Conservation (phyloP, 2,797 vertebrate species). For the Spondyliosoma cantharus region DNA sequence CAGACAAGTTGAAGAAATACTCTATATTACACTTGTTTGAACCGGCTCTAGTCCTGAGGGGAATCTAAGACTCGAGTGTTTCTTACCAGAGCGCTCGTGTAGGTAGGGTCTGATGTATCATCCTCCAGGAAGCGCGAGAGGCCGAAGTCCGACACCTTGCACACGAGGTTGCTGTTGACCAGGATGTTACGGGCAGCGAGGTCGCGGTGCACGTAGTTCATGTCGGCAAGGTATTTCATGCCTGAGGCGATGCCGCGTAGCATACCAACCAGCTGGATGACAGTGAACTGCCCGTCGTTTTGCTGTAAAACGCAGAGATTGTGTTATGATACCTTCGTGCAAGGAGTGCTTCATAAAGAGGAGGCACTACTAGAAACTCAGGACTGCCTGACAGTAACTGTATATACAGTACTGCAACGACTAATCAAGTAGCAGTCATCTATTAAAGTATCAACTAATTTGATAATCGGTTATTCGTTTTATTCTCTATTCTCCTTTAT, state of each 20-base stretch:
- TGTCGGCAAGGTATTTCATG: slow-evolving; percentile 98
- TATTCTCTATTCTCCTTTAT: too few relatives aligned
- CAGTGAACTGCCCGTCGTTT: slow-evolving; percentile 98
- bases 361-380: background rate
- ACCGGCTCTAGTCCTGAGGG: background rate
- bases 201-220: slow-evolving; percentile 99
- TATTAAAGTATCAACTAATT: too few relatives aligned
- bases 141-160: slow-evolving; percentile 98
- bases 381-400: background rate
- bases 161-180: slow-evolving; percentile 99
- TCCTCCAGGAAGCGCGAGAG: slow-evolving; percentile 98
- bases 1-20: background rate
- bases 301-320: slow-evolving; percentile 84
- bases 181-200: slow-evolving; percentile 97
- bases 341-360: background rate
- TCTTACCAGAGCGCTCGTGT: slow-evolving; percentile 97
- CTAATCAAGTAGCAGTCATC: too few relatives aligned
- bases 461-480: too few relatives aligned
- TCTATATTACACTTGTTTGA: background rate
- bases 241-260: slow-evolving; percentile 95
- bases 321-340: background rate
- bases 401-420: too few relatives aligned
- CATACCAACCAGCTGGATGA: slow-evolving; percentile 99
- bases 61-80: background rate
- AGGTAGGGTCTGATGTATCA: slow-evolving; percentile 97